Evolutionary conservation across 2,797 vertebrate species (phyloP).

Genomic region (Tinamus major): DNA sequence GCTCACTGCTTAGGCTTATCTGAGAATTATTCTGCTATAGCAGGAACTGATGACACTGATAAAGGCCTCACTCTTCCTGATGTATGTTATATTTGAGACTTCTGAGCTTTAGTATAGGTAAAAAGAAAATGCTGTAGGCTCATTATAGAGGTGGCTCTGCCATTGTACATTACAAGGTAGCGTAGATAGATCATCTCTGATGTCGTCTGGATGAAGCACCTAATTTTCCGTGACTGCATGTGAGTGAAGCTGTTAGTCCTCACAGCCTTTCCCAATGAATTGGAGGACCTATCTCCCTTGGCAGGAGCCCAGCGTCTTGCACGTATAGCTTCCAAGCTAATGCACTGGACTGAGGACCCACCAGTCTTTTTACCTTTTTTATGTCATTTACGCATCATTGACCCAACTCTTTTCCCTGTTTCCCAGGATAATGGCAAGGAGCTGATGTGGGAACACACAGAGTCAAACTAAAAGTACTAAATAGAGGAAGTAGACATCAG

Average conservation of each 20-base stretch:
- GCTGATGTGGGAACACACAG: neutral
- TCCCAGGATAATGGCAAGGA: neutral
- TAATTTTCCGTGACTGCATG: neutral
- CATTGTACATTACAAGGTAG: neutral
- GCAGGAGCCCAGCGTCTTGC: neutral
- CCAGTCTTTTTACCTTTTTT: neutral
- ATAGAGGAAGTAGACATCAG: slow-evolving; percentile 37
- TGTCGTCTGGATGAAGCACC: neutral
- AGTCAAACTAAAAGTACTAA: slow-evolving; percentile 1
- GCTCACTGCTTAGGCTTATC: neutral
- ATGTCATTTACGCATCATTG: neutral
- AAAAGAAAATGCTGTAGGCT: neutral
- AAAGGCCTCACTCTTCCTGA: neutral
- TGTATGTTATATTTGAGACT: rapidly evolving
- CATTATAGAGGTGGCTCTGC: neutral
- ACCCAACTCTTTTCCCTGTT: neutral
- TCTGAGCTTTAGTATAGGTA: neutral
- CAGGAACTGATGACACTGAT: neutral
- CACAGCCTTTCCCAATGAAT: neutral
- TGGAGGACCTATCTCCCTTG: neutral
- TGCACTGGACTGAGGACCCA: neutral
- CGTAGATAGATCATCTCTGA: neutral
- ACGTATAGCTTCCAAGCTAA: neutral
- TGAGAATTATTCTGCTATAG: neutral
- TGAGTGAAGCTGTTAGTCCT: neutral